Base-by-base conservation (phyloP, 2,888 invertebrate species). In the Pseudococcus longispinus region DNA sequence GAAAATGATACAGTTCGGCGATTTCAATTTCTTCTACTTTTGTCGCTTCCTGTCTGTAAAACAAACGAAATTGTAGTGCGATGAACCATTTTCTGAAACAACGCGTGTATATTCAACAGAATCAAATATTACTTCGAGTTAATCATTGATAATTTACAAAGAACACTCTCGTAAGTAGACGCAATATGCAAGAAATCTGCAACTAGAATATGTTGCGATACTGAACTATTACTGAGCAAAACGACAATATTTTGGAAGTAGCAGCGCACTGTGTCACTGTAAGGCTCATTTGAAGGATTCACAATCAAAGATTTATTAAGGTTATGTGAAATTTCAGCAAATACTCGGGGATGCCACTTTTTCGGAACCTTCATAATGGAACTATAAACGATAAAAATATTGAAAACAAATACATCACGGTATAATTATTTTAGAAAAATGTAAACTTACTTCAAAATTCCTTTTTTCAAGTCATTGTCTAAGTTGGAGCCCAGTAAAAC, bases 11-110 rank as follows among this genome's bases (percentile, higher is more conserved):
- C 20, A 65, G 23, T 18, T 84, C 37, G 13, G n/a, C 23, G 3
- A 65, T 32, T 65, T 65, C 20, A 51, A 42, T 42, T 65, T 84
- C 84, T 9, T 65, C 20, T 20, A 65, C 55, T 84, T 84, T 84
- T 1, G 18, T 65, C 0, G 3, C 20, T 65, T 84, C 65, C 11
- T 8, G 13, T 42, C 65, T 84, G 70, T 18, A 18, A 42, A 80
- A 3, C 23, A 42, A 42, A 29, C 3, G 13, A 29, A 18, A 15
- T 4, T 11, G 2, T 60, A 23, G 20, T 20, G 0, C 20, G 23
- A 23, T 23, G 1, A n/a, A 46, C 60, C 1, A 20, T 3, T 23
- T 11, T 60, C 2, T 13, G 60, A 2, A 11, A 6, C 23, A n/a
- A 23, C 23, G 1, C 2, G n/a, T 18, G n/a, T n/a, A 1, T 5